Base-by-base conservation (phyloP, 2,797 vertebrate genomes). In the Sebastes jordani region DNA sequence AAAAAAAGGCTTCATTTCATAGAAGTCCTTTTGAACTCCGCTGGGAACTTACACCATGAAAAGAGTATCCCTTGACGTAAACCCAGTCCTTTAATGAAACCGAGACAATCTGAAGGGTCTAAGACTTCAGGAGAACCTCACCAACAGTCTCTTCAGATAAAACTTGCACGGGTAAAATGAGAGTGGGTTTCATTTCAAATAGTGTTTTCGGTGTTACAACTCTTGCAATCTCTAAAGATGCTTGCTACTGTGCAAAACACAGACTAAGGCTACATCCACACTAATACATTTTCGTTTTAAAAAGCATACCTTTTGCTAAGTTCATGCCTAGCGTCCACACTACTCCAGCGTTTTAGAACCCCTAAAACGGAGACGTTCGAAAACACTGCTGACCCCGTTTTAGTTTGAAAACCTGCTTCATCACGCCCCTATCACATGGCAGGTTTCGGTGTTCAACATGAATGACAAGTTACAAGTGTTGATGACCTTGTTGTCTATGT, bases 111-210 rank as follows among this genome's bases (percentile, higher is more conserved):
- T 49, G 46, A 64, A 60, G 32, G 52, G 16, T 63, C 22, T 66
- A 0, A 55, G 20, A 36, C 23, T n/a, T 62, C 42, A 38, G 9
- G 20, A 59, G 49, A 59, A 54, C 70, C 1, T 49, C 34, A 55
- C 42, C 14, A 23, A 27, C 20, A 70, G 71, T 27, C 30, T 64
- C 58, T 36, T 23, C 64, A 68, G 71, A 88, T 83, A 63, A 86
- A 88, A 86, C 60, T 81, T 74, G 65, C 18, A 13, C 4, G 5
- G 66, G 69, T 86, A 75, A 77, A 84, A 87, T 84, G 62, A 64
- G 62, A 86, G 63, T 11, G 13, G 29, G 7, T 70, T 79, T 63
- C 14, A 36, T 32, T 61, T 61, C 18, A 42, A n/a, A 54, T 25
- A 38, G n/a, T 20, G 1, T 30, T 27, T 61, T 52, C 18, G 9